Conservation (phyloP, 2,113 vertebrate species). For the Chaetura pelagica region DNA sequence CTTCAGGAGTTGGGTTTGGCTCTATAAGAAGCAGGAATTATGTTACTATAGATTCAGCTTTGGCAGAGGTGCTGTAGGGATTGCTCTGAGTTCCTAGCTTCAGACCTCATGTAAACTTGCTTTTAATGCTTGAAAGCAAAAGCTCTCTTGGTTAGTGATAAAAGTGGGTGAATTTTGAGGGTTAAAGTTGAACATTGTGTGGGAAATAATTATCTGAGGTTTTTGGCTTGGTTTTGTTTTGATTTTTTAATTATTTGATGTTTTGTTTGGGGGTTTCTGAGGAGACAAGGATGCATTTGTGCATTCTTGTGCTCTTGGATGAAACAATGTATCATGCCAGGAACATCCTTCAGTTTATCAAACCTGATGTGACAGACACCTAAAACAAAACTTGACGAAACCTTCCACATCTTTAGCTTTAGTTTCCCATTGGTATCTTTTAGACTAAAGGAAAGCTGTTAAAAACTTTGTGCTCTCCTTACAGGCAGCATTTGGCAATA, state of each 20-base stretch:
- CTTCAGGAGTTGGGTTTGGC: background rate
- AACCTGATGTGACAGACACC: background rate
- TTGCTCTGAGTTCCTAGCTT: background rate
- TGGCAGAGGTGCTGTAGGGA: background rate
- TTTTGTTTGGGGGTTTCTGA: background rate
- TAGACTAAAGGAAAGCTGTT: background rate
- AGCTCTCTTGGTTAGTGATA: background rate
- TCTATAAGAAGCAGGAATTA: background rate
- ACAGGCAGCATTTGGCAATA: background rate
- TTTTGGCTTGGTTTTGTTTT: background rate
- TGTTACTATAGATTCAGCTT: background rate
- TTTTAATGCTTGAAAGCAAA: background rate
- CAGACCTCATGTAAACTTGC: background rate
- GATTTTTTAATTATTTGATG: background rate
- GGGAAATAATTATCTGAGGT: background rate
- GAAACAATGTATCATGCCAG: background rate
- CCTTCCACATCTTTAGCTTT: background rate
- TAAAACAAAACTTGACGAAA: background rate
- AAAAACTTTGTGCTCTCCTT: background rate
- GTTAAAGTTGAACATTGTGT: background rate
- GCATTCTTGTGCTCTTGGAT: background rate
- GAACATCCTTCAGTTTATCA: background rate
- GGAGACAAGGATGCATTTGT: background rate
- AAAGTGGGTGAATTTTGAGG: background rate
- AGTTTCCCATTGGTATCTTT: background rate